Conservation (phyloP, 1,140 invertebrate species). For the Diplogasteroides magnus region DNA sequence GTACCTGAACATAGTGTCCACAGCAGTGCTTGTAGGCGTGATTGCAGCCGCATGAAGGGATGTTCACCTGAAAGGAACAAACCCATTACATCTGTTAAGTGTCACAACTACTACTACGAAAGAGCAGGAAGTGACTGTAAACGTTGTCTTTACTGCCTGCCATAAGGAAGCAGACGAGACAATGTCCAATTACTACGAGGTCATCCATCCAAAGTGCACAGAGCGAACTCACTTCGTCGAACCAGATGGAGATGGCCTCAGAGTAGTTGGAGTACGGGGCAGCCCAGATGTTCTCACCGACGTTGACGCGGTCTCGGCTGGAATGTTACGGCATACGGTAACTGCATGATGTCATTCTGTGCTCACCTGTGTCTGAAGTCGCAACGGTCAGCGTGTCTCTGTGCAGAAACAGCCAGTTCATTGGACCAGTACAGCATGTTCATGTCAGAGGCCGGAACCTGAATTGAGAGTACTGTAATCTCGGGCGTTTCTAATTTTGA, state of each 20-base stretch:
- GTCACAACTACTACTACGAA: too few relatives aligned
- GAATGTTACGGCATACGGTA: not conserved
- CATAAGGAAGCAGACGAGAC: not conserved
- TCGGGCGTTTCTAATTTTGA: too few relatives aligned
- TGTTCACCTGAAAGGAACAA: slow-evolving; percentile 30
- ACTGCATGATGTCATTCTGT: not conserved
- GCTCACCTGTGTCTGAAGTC: slow-evolving; percentile 48
- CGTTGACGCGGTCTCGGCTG: slow-evolving; percentile 45
- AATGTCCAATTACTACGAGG: not conserved
- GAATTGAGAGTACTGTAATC: too few relatives aligned
- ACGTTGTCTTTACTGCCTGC: too few relatives aligned
- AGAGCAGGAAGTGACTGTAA: too few relatives aligned
- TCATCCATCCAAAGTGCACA: too few relatives aligned
- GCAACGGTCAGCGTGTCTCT: slow-evolving; percentile 52
- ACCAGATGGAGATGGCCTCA: slow-evolving; percentile 51
- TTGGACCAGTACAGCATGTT: slow-evolving; percentile 55
- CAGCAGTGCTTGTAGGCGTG: slow-evolving; percentile 55
- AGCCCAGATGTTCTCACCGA: slow-evolving; percentile 55
- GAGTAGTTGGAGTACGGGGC: slow-evolving; percentile 54
- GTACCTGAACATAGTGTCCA: slow-evolving; percentile 54
- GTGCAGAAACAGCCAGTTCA: slow-evolving; percentile 48
- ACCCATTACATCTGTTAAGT: too few relatives aligned
- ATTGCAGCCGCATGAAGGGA: slow-evolving; percentile 51
- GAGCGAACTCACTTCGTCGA: slow-evolving; percentile 50
- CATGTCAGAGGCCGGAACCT: slow-evolving; percentile 55